phyloP scores from a whole-genome alignment of 1,140 invertebrate species.

The Drosophila orosa region DNA sequence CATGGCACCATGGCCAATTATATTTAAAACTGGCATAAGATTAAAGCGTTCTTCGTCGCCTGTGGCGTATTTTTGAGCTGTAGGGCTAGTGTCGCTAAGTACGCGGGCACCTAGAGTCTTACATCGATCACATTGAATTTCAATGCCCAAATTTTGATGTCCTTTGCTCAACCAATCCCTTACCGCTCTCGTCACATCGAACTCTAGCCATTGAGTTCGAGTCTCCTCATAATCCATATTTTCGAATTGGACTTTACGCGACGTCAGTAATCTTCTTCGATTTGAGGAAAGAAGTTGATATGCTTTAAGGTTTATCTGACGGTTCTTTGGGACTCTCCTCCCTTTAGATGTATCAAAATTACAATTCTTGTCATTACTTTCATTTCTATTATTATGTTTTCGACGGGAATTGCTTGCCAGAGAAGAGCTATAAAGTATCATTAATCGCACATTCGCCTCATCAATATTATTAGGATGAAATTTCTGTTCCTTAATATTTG shows the following conservation, averaged over 20 bases:
- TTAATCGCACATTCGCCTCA: slow-evolving; percentile 75
- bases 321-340: slow-evolving; percentile 13
- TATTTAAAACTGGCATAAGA: slow-evolving; percentile 83
- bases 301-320: slow-evolving; percentile 65
- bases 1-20: slow-evolving; percentile 79
- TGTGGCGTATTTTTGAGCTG: background rate
- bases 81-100: slow-evolving; percentile 68
- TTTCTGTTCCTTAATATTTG: slow-evolving; percentile 27
- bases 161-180: slow-evolving; percentile 84
- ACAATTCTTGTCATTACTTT: slow-evolving; percentile 12
- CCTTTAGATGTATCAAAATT: slow-evolving; percentile 5
- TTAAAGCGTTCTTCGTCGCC: slow-evolving; percentile 38
- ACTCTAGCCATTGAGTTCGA: slow-evolving; percentile 85
- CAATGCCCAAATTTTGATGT: slow-evolving; percentile 85
- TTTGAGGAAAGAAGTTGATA: slow-evolving; percentile 63
- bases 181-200: slow-evolving; percentile 86
- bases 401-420: slow-evolving; percentile 31
- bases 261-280: slow-evolving; percentile 54
- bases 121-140: slow-evolving; percentile 85
- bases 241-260: slow-evolving; percentile 58
- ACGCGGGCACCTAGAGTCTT: slow-evolving; percentile 69
- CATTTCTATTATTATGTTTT: slow-evolving; percentile 8
- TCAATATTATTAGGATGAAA: slow-evolving; percentile 64
- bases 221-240: slow-evolving; percentile 48
- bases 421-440: slow-evolving; percentile 70